A percentile compares a stretch with the other conserved stretches of the same genome.
phyloP scores from a whole-genome alignment of 2,797 vertebrate species.

The Melanotaenia maccullochi region DNA sequence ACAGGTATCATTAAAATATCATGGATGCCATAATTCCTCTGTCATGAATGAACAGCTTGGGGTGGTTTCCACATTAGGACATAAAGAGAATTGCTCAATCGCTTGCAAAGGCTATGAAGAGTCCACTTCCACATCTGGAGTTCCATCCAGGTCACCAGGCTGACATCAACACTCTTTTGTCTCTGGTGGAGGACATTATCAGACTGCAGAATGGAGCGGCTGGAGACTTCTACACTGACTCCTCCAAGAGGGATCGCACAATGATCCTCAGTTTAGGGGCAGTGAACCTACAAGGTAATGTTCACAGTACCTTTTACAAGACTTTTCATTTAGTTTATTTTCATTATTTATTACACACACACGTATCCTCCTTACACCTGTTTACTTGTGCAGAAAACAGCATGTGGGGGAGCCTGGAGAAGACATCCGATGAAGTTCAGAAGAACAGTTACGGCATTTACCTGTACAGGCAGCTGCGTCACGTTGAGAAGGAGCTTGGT shows the following conservation, averaged over 20 bases:
- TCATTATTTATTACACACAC: neutral
- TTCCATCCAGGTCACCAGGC: constrained; percentile 76
- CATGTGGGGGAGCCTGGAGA: constrained; percentile 72
- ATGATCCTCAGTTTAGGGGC: constrained; percentile 79
- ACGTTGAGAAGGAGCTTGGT: constrained; percentile 86
- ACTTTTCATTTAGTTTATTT: neutral
- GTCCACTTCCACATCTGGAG: constrained; percentile 78
- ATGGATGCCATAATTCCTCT: neutral
- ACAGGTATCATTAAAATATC: neutral
- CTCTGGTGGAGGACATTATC: constrained; percentile 90
- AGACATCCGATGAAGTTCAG: constrained; percentile 61
- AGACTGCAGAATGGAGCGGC: constrained; percentile 82
- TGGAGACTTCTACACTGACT: constrained; percentile 81
- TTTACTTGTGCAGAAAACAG: constrained; percentile 73
- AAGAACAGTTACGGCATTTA: constrained; percentile 83
- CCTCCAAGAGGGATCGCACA: constrained; percentile 75
- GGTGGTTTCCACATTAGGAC: constrained; percentile 80
- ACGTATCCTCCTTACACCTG: neutral
- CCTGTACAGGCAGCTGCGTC: constrained; percentile 89
- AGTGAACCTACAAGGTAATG: constrained; percentile 82
- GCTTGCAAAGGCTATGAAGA: constrained; percentile 88
- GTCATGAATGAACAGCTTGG: constrained; percentile 11
- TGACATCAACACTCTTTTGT: constrained; percentile 90
- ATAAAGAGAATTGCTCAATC: constrained; percentile 89
- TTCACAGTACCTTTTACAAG: constrained; percentile 5